Evolutionary conservation across 2,888 invertebrate species (phyloP).

Genomic region (Adineta ricciae): DNA sequence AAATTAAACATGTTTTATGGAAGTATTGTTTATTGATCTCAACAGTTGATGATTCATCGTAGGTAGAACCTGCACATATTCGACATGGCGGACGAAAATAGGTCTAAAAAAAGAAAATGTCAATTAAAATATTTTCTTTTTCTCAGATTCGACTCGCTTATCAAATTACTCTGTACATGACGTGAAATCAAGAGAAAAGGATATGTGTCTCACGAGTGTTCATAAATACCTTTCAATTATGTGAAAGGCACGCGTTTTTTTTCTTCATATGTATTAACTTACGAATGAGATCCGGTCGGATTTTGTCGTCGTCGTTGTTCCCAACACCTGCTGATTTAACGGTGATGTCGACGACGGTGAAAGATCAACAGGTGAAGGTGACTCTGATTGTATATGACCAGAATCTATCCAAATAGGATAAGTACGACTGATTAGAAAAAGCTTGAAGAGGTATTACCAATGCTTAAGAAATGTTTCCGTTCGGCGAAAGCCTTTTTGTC

Average conservation of each 20-base stretch:
- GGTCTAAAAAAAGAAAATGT: not conserved
- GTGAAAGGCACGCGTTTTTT: not conserved
- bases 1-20: not conserved
- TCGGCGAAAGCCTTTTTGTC: not conserved
- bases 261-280: not conserved
- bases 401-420: not conserved
- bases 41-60: not conserved
- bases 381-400: constrained; percentile 16
- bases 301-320: too few species aligned
- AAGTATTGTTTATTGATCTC: not conserved
- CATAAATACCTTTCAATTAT: not conserved
- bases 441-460: not conserved
- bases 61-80: not conserved
- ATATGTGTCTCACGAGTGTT: not conserved
- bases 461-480: constrained; percentile 2
- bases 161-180: not conserved
- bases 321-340: not conserved
- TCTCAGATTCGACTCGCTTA: not conserved
- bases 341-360: not conserved
- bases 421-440: not conserved
- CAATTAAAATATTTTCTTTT: not conserved
- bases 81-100: constrained; percentile 12
- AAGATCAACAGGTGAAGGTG: constrained; percentile 9
- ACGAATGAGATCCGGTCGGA: not conserved
- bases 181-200: not conserved